Evolutionary conservation across 2,888 invertebrate genomes (phyloP).

Genomic region (Stenchaetothrips biformis): DNA sequence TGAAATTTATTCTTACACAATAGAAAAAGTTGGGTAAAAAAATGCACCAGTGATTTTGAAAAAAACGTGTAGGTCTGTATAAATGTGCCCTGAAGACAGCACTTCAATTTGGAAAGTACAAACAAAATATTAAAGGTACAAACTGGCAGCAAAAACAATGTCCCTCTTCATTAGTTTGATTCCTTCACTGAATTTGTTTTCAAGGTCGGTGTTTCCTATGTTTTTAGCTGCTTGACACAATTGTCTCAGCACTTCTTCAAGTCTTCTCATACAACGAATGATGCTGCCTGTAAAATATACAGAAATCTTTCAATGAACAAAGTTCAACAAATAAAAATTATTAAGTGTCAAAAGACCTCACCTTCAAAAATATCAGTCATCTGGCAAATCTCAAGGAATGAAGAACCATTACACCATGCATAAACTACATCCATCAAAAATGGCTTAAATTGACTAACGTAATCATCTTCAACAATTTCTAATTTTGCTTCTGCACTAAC

Average conservation of each 20-base stretch:
- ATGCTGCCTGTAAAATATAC: conserved; percentile 58
- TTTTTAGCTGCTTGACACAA: conserved; percentile 94
- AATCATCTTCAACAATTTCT: conserved; percentile 81
- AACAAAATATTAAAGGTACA: conserved; percentile 66
- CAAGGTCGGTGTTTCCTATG: conserved; percentile 92
- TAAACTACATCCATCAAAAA: conserved; percentile 96
- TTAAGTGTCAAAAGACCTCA: conserved; percentile 40
- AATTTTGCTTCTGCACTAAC: conserved; percentile 79
- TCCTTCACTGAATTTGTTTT: conserved; percentile 91
- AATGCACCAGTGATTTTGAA: too few species aligned
- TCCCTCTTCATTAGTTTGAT: conserved; percentile 91
- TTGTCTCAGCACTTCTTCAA: conserved; percentile 93
- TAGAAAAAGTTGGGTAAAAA: too few species aligned
- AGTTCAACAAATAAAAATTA: conserved; percentile 11
- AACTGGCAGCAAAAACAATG: conserved; percentile 98
- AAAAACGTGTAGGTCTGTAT: too few species aligned
- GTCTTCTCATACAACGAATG: conserved; percentile 86
- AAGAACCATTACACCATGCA: conserved; percentile 90
- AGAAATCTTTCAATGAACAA: background rate
- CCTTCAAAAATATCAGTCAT: conserved; percentile 97
- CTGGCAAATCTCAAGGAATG: conserved; percentile 87
- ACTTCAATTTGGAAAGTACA: too few species aligned
- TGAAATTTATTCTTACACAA: too few species aligned
- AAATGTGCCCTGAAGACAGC: too few species aligned
- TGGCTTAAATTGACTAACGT: conserved; percentile 88